Percentiles rank a stretch among this genome's conserved stretches.
Evolutionary conservation across 2,113 vertebrate species (phyloP).

Genomic region (Eonycteris spelaea): DNA sequence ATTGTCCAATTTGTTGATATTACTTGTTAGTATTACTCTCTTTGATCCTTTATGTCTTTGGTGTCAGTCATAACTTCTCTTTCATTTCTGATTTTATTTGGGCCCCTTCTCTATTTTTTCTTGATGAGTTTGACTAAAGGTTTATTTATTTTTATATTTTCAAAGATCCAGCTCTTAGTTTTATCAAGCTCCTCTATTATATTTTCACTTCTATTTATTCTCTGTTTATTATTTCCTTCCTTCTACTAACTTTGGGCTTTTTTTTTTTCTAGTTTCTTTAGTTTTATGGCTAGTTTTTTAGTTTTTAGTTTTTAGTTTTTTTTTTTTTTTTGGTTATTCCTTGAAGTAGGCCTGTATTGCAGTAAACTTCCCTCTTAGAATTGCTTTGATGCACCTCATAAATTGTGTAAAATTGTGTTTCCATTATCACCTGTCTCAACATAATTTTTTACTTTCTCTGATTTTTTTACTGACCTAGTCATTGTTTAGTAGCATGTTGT

Average conservation of each 20-base stretch:
- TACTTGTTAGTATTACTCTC: not conserved
- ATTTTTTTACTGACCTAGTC: not conserved
- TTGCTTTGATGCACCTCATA: not conserved
- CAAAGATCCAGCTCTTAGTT: not conserved
- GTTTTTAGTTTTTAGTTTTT: no score
- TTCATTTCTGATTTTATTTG: not conserved
- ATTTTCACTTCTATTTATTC: not conserved
- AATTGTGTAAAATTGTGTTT: not conserved
- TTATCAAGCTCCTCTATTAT: not conserved
- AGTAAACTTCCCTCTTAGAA: not conserved
- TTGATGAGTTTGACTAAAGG: not conserved
- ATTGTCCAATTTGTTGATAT: not conserved
- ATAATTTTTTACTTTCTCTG: not conserved
- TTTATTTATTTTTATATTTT: not conserved
- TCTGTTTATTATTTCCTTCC: not conserved
- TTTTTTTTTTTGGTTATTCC: no score
- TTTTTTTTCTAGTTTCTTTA: not conserved
- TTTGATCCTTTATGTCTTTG: not conserved
- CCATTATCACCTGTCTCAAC: not conserved
- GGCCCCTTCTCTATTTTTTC: not conserved
- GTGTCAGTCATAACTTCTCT: not conserved
- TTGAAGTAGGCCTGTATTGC: not conserved
- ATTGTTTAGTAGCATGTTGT: not conserved
- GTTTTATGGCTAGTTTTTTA: not conserved
- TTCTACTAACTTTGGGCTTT: not conserved